Conservation (phyloP, 2,888 invertebrate genomes). For the Drosophila silvestris region DNA sequence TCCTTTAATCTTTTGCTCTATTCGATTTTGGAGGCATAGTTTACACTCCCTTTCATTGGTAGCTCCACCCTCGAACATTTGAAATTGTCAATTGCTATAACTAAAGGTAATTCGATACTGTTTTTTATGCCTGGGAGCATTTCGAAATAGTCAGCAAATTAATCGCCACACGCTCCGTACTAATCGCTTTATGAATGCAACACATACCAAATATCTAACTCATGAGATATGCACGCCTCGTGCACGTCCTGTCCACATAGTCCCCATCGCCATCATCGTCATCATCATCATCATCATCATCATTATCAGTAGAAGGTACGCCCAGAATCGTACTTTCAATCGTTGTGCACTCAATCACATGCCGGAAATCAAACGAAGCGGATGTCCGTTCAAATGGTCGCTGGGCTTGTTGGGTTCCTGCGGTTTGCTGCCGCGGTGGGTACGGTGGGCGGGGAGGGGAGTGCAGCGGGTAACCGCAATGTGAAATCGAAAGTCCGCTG, state of each 20-base stretch:
- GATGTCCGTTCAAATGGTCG: conserved; percentile 75
- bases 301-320: conserved; percentile 21
- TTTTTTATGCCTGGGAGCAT: conserved; percentile 59
- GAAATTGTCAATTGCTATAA: conserved; percentile 33
- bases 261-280: conserved; percentile 2
- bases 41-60: conserved; percentile 6
- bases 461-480: conserved; percentile 63
- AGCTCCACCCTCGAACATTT: neutral
- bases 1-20: conserved; percentile 10
- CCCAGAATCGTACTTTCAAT: conserved; percentile 52
- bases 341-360: conserved; percentile 77
- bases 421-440: conserved; percentile 4
- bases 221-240: conserved; percentile 53
- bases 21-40: conserved; percentile 5
- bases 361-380: conserved; percentile 80
- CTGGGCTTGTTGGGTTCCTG: conserved; percentile 35
- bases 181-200: conserved; percentile 70
- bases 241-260: conserved; percentile 29
- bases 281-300: conserved; percentile 11
- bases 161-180: conserved; percentile 71
- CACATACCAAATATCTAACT: conserved; percentile 49
- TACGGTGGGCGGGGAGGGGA: neutral
- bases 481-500: conserved; percentile 78
- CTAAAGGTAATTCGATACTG: conserved; percentile 62
- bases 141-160: conserved; percentile 63